Evolutionary conservation across 1,140 invertebrate species (phyloP), one percentile per base, ranked within the genome.

Genomic region (Lerema accius): DNA sequence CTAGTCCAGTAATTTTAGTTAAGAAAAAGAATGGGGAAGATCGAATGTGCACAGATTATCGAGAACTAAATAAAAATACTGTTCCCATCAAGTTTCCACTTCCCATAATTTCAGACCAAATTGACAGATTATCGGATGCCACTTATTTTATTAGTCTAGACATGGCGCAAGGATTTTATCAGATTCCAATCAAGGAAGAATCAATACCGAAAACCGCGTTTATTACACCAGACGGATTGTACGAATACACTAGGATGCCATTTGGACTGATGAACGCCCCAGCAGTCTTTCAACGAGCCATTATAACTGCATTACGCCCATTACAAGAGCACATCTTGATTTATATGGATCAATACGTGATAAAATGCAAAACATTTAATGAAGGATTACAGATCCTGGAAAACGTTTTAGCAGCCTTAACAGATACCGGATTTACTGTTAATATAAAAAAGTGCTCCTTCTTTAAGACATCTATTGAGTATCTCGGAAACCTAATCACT

Each of bases 381-480:
- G 49, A 66, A 9, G 64, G 64, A 10, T 19, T 53, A 4, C 40
- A 43, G 5, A 16, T 45, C 23, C 45, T 78, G 4, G 67, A 73
- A 49, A 17, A 42, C 4, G 73, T 74, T 23, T 23, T 77, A 1
- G 48, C 58, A 35, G 68, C 70, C 6, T 51, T 77, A 17, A 63
- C 51, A 35, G n/a, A 66, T 4, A 46, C 71, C 1, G 74, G 74
- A 6, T 77, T 80, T 58, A 67, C 74, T 0, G 56, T 75, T 19
- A 75, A 77, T 63, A 15, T 40, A 2, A 63, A 68, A 3, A 81
- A 81, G 45, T 68, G 63, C n/a, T 37, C 60, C 11, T 76, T 81
- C 32, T 76, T 76, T 48, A 74, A 73, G 42, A 53, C 45, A 2
- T 69, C 68, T 0, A 69, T 76, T 19, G 71, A 78, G 49, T 80